Base-by-base conservation (phyloP, 2,888 invertebrate species). In the Himalopsyche tibetana region DNA sequence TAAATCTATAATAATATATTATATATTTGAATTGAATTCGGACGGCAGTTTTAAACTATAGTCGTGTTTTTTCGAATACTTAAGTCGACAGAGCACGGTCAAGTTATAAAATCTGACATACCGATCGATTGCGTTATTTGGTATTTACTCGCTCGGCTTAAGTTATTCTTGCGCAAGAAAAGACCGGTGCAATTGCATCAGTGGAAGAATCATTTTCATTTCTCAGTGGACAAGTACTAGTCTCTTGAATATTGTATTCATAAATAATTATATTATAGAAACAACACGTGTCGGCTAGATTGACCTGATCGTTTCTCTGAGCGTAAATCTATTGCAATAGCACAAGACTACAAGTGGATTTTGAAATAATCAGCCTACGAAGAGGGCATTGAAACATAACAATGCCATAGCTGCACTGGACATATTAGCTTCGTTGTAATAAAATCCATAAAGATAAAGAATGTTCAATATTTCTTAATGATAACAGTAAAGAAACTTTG, bases 131-230 rank as follows among this genome's bases (percentile, higher is more conserved):
- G 63, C 63, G 63, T 28, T 28, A 63, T 19, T 63, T 19, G 28
- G 63, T 63, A 63, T 63, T 63, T 19, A 63, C 63, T 5, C 19
- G 15, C 63, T 3, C 63, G 2, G 63, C 8, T 19, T 8, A 63
- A 63, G 63, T 19, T 63, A 19, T 19, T 6, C 63, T 63, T 63
- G 63, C 63, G 63, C 63, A 63, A 63, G 63, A 11, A 63, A 19
- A 63, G 19, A 19, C 63, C 63, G 28, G 11, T 63, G 63, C 63
- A 63, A 63, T 63, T 63, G 63, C 63, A 63, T 63, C 63, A 63
- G 63, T 63, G 28, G 63, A 63, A 63, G 63, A 63, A 63, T 63
- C 63, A 63, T 63, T 63, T 63, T 63, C 63, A 63, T 63, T 63
- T 63, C 63, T 19, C 63, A 19, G 63, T 63, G 63, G 19, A n/a